phyloP scores from a whole-genome alignment of 2,113 vertebrate genomes.

The Ramphastos sulfuratus region DNA sequence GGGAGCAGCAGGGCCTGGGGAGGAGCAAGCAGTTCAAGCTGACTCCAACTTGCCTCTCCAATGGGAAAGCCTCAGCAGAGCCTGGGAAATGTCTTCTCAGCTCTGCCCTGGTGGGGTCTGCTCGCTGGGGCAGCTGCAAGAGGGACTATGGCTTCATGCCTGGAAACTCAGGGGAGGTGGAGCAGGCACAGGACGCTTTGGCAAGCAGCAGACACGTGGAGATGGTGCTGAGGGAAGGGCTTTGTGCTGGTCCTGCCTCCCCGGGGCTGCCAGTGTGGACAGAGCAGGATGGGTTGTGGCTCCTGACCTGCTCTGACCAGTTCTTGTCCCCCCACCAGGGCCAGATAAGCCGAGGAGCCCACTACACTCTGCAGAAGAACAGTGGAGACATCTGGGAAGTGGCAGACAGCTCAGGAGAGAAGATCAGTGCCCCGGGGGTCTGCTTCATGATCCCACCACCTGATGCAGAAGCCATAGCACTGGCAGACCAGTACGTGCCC shows the following conservation, averaged over 20 bases:
- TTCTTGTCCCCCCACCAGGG: constrained; percentile 72
- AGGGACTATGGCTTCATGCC: background rate
- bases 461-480: constrained; percentile 79
- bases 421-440: constrained; percentile 81
- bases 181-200: background rate
- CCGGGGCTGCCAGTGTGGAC: rapidly evolving
- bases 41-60: background rate
- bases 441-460: constrained; percentile 95
- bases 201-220: background rate
- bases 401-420: constrained; percentile 79
- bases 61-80: background rate
- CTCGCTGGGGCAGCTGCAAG: background rate
- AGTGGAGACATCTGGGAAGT: constrained; percentile 86
- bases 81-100: background rate
- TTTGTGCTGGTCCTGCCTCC: background rate
- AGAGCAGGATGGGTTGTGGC: background rate
- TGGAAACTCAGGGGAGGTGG: background rate
- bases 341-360: constrained; percentile 84
- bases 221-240: background rate
- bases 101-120: background rate
- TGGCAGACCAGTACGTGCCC: constrained; percentile 83
- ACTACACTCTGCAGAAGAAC: constrained; percentile 88
- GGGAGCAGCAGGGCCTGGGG: background rate
- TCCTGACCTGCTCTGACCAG: background rate
- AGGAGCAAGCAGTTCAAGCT: background rate